Evolutionary conservation across 2,113 vertebrate species (phyloP), one percentile per base, ranked within the genome.

Genomic region (Chrysochloris asiatica): DNA sequence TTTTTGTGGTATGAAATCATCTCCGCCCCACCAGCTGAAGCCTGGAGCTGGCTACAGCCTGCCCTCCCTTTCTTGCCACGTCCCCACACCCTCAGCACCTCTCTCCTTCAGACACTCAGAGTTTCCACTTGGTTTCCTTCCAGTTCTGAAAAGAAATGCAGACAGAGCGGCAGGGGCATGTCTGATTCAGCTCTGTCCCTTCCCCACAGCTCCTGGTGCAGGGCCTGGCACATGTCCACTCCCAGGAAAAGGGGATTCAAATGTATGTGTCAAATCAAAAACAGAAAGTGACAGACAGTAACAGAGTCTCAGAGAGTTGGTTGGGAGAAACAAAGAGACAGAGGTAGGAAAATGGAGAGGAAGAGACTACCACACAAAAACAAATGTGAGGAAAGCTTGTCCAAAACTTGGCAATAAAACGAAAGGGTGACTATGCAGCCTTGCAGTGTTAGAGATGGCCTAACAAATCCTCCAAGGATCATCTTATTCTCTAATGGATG

Each of bases 1-100:
- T 97, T 97, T 95, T 92, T 95, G 93, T 87, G 92, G 87, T 75
- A 83, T 96, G 95, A 96, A 95, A 86, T 97, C 96, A 97, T 72
- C 89, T 92, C 95, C 14, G 22, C 91, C 93, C 72, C 76, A 86
- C 85, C 94, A 80, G 94, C 93, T 77, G 75, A 84, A 92, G 90
- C 84, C 10, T 2, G 61, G 84, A 63, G 82, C 85, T 72, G 0
- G 11, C 63, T 92, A 9, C 48, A 69, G 81, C 87, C 84, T 1
- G 61, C 93, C 86, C 86, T 65, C 80, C 95, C 90, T 89, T 56
- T 63, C 63, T 79, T 90, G 94, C 95, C 96, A 96, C 95, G 89
- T 95, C 95, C 41, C 83, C 92, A 83, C 65, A 71, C 72, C 73
- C 54, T 89, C 85, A 19, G 81, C 24, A n/a, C n/a, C 56, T 85